phyloP scores from a whole-genome alignment of 2,888 invertebrate species.

The Plemyria rubiginata region DNA sequence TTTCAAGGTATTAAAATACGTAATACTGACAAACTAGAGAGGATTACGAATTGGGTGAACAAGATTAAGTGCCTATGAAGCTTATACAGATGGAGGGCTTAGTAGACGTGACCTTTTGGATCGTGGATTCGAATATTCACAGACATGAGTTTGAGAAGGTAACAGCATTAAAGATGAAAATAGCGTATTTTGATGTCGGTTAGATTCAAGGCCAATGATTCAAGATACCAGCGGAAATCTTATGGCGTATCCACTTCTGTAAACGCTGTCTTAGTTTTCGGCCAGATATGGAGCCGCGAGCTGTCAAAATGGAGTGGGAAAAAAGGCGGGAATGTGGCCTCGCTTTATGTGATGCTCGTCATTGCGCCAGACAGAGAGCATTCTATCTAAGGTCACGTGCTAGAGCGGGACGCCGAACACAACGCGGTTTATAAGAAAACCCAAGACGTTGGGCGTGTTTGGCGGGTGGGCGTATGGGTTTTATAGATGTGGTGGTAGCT shows the following conservation, averaged over 20 bases:
- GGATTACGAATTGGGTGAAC: background rate
- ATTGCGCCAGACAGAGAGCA: conserved; percentile 75
- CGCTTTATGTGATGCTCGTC: conserved; percentile 85
- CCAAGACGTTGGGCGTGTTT: conserved; percentile 85
- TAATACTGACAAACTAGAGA: background rate
- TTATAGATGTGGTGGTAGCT: conserved; percentile 66
- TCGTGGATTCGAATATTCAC: background rate
- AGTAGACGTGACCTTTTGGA: background rate
- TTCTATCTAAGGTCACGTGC: conserved; percentile 43
- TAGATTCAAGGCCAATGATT: background rate
- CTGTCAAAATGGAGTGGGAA: conserved; percentile 86
- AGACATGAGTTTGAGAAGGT: background rate
- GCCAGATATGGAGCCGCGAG: conserved; percentile 85
- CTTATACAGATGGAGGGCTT: no score
- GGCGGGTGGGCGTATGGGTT: conserved; percentile 83
- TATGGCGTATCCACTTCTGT: conserved; percentile 51
- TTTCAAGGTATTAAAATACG: background rate
- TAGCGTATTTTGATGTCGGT: background rate
- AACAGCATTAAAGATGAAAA: background rate
- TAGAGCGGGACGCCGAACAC: conserved; percentile 74
- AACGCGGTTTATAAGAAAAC: conserved; percentile 85
- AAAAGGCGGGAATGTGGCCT: conserved; percentile 86
- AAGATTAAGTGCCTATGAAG: no score
- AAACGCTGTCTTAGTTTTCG: conserved; percentile 79
- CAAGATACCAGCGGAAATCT: background rate